Conservation (phyloP, 2,113 vertebrate species). For the Daubentonia madagascariensis region DNA sequence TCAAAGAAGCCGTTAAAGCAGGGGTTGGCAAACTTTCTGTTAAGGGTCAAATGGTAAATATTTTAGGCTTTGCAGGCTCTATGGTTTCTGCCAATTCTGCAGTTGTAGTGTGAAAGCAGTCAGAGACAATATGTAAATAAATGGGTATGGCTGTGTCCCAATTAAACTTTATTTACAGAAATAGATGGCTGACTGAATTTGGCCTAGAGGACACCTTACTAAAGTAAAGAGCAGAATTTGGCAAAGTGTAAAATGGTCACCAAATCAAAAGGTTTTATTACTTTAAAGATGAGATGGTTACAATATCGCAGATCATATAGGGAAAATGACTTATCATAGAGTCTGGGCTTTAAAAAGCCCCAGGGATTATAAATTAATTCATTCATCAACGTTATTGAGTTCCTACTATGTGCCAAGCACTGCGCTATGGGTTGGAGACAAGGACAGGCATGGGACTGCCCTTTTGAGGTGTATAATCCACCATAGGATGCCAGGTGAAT, state of each 20-base stretch:
- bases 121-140: background rate
- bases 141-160: background rate
- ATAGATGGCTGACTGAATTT: background rate
- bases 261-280: background rate
- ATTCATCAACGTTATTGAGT: background rate
- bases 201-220: background rate
- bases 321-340: background rate
- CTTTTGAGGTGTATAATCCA: background rate
- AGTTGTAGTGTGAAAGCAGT: background rate
- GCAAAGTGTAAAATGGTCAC: background rate
- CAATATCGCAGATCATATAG: background rate
- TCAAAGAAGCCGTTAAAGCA: background rate
- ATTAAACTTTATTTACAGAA: background rate
- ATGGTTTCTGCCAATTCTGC: background rate
- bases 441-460: background rate
- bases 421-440: background rate
- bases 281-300: background rate
- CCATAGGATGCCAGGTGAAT: background rate
- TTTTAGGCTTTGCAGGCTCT: background rate
- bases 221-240: background rate
- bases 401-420: background rate
- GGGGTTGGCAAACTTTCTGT: background rate
- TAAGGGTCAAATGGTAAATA: background rate
- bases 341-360: background rate
- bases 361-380: background rate